Base-by-base conservation (phyloP, 92 coral and sea anemone genomes). In the Plumapathes pennacea region DNA sequence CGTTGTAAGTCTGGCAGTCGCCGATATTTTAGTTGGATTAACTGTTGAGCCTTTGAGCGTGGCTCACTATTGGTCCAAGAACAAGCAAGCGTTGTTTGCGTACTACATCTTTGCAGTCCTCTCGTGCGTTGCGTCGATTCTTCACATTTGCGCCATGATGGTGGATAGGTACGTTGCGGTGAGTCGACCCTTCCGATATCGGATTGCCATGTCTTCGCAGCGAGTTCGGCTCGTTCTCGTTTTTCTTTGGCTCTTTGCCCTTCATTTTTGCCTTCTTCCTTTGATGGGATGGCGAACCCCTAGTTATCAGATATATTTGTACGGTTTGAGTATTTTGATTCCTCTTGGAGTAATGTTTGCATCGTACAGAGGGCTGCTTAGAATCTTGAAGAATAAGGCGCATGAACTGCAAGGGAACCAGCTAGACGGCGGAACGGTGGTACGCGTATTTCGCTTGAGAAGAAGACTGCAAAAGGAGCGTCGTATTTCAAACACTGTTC, bases 31-130 rank as follows among this genome's bases (percentile, higher is more conserved):
- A 20, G 95, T 86, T 31, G 95, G 95, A 0, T 46, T 86, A 26
- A 71, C 86, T 5, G 95, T 86, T 0, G 95, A 86, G 10, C 95
- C 95, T 2, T 55, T 86, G 54, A 86, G 83, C 43, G 95, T 89
- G 4, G 55, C 95, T 2, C 65, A 85, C 6, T 77, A 70, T 58
- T 86, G 95, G 95, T 31, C 54, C 5, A 26, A 72, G 0, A 80
- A 86, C 55, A 60, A 56, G 12, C 57, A 72, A 24, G 69, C 82
- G 1, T 70, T 82, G 10, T 86, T 86, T 31, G 65, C 85, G 1
- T 86, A 74, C 33, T 86, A 82, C 47, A 74, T 86, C 8, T 59
- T 80, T 8, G 95, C 95, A 3, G 82, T 86, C n/a, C 30, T 86
- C 2, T 86, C 95, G 0, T 86, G 95, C 57, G 86, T 86, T 42